Conservation (phyloP, 2,888 invertebrate genomes). For the Invenusta paracnida region DNA sequence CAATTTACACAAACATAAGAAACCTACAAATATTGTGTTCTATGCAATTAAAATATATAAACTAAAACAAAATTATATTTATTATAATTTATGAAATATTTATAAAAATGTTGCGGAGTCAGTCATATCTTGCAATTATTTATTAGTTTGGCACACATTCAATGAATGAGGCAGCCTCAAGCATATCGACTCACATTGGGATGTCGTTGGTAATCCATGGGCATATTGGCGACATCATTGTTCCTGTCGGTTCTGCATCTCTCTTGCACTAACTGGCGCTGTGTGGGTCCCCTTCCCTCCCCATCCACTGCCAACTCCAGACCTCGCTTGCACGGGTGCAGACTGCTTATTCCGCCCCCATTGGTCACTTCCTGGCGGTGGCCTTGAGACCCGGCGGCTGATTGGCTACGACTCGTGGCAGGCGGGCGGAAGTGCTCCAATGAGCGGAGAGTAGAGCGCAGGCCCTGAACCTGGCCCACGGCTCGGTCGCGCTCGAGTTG, state of each 20-base stretch:
- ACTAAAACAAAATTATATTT: too few relatives aligned
- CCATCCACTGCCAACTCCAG: constrained; percentile 48
- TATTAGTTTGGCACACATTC: too few relatives aligned
- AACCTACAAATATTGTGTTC: too few relatives aligned
- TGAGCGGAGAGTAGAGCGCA: constrained; percentile 38
- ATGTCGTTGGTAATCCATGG: constrained; percentile 51
- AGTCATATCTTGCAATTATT: too few relatives aligned
- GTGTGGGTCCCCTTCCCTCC: constrained; percentile 54
- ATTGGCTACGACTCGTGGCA: background rate
- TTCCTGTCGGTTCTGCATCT: constrained; percentile 47
- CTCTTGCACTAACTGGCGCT: constrained; percentile 52
- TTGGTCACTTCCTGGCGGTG: background rate
- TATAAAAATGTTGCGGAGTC: too few relatives aligned
- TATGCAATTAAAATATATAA: too few relatives aligned
- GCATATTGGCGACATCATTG: constrained; percentile 49
- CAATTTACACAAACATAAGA: too few relatives aligned
- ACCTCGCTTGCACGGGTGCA: constrained; percentile 38
- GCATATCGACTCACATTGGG: constrained; percentile 54
- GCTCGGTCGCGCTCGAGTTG: constrained; percentile 58
- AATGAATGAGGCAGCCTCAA: too few relatives aligned
- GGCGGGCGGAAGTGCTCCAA: constrained; percentile 39
- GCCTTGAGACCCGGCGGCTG: constrained; percentile 19
- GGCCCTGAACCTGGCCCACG: constrained; percentile 55
- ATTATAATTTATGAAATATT: too few relatives aligned
- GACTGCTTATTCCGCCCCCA: background rate